phyloP scores from a whole-genome alignment of 2,113 vertebrate genomes.

The Fulica atra region DNA sequence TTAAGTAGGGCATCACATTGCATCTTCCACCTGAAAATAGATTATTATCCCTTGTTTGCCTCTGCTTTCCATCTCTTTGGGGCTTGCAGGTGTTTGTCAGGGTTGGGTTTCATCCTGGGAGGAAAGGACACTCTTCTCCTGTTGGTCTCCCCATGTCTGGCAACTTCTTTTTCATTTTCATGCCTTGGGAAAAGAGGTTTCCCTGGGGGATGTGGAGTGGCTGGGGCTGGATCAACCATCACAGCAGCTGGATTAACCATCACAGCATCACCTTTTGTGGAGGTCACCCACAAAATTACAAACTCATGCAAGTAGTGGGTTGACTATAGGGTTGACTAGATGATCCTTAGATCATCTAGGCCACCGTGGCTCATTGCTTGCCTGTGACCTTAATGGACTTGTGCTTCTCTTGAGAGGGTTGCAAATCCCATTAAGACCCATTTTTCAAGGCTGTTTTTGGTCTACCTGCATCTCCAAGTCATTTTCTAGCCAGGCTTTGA shows the following conservation, averaged over 20 bases:
- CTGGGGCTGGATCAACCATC: background rate
- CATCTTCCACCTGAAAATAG: slow-evolving; percentile 37
- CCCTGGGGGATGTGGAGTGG: fast-evolving
- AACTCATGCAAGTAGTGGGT: background rate
- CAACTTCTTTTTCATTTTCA: background rate
- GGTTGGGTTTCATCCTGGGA: background rate
- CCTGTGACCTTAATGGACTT: background rate
- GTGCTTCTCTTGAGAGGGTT: background rate
- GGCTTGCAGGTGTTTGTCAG: background rate
- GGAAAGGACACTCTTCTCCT: background rate
- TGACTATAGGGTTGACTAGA: too few relatives aligned
- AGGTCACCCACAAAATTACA: fast-evolving
- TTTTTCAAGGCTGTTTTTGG: background rate
- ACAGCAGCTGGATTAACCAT: background rate
- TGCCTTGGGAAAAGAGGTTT: background rate
- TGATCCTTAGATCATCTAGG: background rate
- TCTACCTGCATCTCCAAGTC: fast-evolving
- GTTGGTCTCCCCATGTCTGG: fast-evolving
- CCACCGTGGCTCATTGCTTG: fast-evolving
- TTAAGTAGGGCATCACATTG: slow-evolving; percentile 8
- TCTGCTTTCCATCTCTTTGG: slow-evolving; percentile 23
- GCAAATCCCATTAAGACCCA: background rate
- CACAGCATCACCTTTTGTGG: background rate
- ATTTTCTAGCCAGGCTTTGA: fast-evolving
- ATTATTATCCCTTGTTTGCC: background rate